Conservation (phyloP, 2,113 vertebrate genomes). For the Pycnonotus jocosus region DNA sequence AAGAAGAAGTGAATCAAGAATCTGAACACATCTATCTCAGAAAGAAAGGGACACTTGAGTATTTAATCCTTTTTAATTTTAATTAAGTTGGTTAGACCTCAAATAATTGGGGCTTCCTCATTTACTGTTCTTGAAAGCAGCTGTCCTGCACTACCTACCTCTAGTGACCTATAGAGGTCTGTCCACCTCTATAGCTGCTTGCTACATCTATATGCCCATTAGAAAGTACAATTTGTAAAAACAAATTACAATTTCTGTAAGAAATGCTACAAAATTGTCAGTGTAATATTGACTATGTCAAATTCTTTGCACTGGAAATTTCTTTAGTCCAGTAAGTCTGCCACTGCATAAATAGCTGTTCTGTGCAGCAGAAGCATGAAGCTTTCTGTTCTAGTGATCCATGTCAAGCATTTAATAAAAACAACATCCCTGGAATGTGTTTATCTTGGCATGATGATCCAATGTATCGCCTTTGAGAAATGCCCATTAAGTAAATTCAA, state of each 20-base stretch:
- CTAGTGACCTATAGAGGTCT: not conserved
- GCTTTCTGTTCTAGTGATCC: not conserved
- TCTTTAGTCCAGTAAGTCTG: not conserved
- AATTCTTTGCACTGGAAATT: not conserved
- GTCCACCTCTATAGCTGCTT: not conserved
- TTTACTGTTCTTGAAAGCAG: not conserved
- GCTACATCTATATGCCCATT: not conserved
- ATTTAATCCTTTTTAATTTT: not conserved
- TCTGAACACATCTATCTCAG: not conserved
- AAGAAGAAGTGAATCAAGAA: not conserved
- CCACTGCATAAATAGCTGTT: not conserved
- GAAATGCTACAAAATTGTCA: not conserved
- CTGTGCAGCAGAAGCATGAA: not conserved
- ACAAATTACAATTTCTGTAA: not conserved
- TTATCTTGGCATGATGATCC: not conserved
- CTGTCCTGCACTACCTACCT: not conserved
- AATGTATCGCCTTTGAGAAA: not conserved
- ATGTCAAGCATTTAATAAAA: not conserved
- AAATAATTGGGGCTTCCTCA: not conserved
- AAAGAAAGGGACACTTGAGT: not conserved
- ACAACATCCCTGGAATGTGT: not conserved
- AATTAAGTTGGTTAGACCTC: not conserved
- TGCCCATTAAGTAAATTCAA: not conserved
- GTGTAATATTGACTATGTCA: accelerated
- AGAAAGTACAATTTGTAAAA: not conserved